These are phyloP conservation scores for Arnoldichthys spilopterus DNA, from an alignment of 2,797 vertebrate species.

Conservation along the genomic window DNA sequence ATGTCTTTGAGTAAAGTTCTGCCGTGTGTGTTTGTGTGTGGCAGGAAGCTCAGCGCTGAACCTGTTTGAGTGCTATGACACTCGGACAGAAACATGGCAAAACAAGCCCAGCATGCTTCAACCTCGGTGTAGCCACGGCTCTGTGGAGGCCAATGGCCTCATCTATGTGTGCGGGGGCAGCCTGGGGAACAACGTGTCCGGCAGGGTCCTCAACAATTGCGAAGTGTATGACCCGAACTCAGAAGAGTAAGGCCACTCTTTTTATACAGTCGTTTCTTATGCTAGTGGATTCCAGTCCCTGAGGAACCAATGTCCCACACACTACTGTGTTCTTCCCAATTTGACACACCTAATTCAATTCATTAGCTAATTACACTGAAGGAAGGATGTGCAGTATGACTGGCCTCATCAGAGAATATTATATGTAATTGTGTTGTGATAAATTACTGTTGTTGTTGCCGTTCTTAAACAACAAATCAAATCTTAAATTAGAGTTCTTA, in stretches of 20 bases:
- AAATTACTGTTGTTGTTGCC: no score
- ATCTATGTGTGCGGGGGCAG: constrained; percentile 97
- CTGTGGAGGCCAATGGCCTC: constrained; percentile 90
- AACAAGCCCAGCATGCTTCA: constrained; percentile 95
- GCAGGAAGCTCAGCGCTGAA: constrained; percentile 93
- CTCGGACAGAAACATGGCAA: constrained; percentile 94
- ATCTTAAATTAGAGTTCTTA: no score
- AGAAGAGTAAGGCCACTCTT: constrained; percentile 83
- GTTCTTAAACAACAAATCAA: no score
- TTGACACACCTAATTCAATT: no score
- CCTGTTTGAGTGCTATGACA: constrained; percentile 97
- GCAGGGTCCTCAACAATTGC: constrained; percentile 92
- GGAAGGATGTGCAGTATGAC: no score
- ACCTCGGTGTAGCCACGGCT: constrained; percentile 94
- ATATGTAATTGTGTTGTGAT: no score
- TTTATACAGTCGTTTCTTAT: neutral
- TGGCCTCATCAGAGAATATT: no score
- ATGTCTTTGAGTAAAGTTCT: neutral
- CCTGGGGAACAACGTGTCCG: constrained; percentile 94
- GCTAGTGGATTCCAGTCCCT: neutral
- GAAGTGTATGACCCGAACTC: constrained; percentile 95
- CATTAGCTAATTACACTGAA: no score
- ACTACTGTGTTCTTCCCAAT: neutral
- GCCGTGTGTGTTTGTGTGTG: constrained; percentile 24
- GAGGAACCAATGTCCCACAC: neutral